phyloP scores from a whole-genome alignment of 2,113 vertebrate genomes.

The Vombatus ursinus region DNA sequence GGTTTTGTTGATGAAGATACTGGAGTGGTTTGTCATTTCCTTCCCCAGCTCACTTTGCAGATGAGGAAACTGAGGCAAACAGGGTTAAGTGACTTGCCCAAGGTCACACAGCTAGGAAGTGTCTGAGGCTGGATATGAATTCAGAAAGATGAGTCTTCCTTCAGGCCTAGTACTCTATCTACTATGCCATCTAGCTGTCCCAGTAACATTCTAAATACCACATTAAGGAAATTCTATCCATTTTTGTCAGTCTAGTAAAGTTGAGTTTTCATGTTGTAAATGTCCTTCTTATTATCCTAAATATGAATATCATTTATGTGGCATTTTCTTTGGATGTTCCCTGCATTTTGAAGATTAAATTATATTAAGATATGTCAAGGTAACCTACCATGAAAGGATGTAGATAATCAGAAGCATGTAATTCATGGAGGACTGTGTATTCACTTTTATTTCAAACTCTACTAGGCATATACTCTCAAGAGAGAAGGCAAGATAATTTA shows the following conservation, averaged over 20 bases:
- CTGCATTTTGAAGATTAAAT: constrained; percentile 29
- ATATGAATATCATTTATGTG: neutral
- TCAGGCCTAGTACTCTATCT: no score
- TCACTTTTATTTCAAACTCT: constrained; percentile 54
- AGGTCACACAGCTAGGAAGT: no score
- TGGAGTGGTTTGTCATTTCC: no score
- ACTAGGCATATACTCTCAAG: neutral
- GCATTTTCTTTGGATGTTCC: neutral
- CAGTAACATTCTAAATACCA: neutral
- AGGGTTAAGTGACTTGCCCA: no score
- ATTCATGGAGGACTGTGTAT: neutral
- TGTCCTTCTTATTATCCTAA: neutral
- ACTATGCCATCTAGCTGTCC: no score
- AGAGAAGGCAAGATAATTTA: constrained; percentile 12
- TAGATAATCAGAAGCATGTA: constrained; percentile 6
- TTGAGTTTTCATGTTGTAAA: neutral
- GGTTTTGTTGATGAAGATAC: no score
- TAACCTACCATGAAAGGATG: neutral
- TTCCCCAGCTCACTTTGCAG: no score
- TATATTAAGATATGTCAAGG: constrained; percentile 26
- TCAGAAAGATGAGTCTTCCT: no score
- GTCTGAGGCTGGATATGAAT: no score
- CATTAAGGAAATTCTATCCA: neutral
- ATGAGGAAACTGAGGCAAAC: no score
- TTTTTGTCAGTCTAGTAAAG: neutral